Base-by-base conservation (phyloP, 2,797 vertebrate genomes). In the Phoeniculus purpureus region DNA sequence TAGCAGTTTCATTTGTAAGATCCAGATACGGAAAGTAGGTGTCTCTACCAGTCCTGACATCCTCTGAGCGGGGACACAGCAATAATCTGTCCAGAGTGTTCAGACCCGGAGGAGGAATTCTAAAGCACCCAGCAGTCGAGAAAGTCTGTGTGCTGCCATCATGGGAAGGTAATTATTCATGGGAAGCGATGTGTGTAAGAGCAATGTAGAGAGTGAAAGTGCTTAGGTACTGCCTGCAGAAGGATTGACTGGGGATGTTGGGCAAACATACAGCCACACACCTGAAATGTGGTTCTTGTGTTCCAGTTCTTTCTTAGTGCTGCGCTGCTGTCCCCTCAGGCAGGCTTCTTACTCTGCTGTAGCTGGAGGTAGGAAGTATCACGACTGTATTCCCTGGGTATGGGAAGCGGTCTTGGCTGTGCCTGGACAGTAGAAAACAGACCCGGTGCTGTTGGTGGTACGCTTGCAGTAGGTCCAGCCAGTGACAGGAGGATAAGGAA, bases 121-220 rank as follows among this genome's bases (percentile, higher is more conserved):
- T 83, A 52, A 67, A 79, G 66, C 77, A 64, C 22, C 37, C 2
- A 2, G 58, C 26, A 65, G 8, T 0, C 0, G 47, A 82, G 83
- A 85, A 71, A 52, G 78, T 71, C 51, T 83, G 9, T 3, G 2
- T 55, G 55, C 40, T 85, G 58, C 76, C 16, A 4, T 79, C 48
- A 29, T 1, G 3, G 50, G 67, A 72, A 80, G 78, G 78, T 92
- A 85, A 92, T 94, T 71, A 93, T 93, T 93, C 92, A 94, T 94
- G 40, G 73, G 64, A 89, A 9, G n/a, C 55, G 85, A 61, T 21
- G 20, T 80, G 21, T 82, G 4, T 45, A 34, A 43, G 72, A 87
- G 52, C 61, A 56, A 14, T 45, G 76, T 66, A 62, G 48, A 85
- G 66, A 82, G 56, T 27, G 62, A 82, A 89, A 85, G 56, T 29